Evolutionary conservation across 2,888 invertebrate species (phyloP), one percentile per base, ranked within the genome.

Genomic region (Chelonus formosanus): DNA sequence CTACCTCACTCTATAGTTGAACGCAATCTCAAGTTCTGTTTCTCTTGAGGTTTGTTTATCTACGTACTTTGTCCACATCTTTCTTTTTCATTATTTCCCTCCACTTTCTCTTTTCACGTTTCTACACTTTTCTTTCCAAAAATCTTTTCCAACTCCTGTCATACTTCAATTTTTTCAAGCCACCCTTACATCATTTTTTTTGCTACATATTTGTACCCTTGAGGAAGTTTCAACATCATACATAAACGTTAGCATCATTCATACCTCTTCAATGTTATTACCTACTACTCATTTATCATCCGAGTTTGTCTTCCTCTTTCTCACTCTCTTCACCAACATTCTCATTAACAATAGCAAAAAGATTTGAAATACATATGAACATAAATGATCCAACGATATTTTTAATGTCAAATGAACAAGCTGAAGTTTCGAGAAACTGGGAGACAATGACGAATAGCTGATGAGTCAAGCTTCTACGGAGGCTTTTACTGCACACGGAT

Each of bases 31-130:
- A 63, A 63, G 67, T 63, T 55, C 40, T 55, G 62, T 72, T 67
- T 70, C 72, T 74, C 71, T 69, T 70, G 71, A 75, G 71, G 71
- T 70, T 67, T 71, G 73, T 75, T 75, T 76, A 74, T 75, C 74
- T 74, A 71, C 71, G 71, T 74, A 74, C 72, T 68, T 65, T 67
- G 61, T 31, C 56, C 52, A 52, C 32, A 8, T 31, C 32, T 32
- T 52, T 52, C 34, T 52, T 52, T 52, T 52, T 52, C 31, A 52
- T 32, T 32, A 32, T 52, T 52, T 7, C 7, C 3, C 32, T 52
- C 20, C 52, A 32, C 52, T 52, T 52, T 32, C 52, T 32, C 32
- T 52, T 32, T 32, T 32, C 32, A 52, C 34, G 3, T 40, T 4
- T 40, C 1, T 40, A 40, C 3, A 6, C 40, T 5, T 40, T 5